Conservation (phyloP, 2,113 vertebrate genomes). For the Lethenteron camtschaticum region DNA sequence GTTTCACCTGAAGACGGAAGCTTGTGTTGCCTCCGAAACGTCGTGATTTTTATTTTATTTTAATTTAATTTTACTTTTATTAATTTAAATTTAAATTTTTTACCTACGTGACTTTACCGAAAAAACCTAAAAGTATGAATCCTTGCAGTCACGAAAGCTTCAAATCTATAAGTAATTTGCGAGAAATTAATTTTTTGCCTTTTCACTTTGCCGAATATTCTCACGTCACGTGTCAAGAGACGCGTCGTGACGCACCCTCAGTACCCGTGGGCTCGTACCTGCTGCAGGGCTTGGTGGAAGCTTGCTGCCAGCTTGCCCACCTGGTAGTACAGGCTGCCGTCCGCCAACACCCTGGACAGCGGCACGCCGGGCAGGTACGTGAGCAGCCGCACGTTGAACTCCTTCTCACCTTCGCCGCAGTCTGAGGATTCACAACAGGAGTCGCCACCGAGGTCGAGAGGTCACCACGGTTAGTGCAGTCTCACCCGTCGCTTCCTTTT, state of each 20-base stretch:
- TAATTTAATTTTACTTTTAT: no score
- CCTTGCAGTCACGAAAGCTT: neutral
- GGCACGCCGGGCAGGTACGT: conserved; percentile 47
- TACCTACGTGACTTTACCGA: no score
- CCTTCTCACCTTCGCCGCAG: conserved; percentile 21
- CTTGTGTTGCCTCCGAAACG: no score
- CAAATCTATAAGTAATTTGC: neutral
- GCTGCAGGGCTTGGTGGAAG: conserved; percentile 34
- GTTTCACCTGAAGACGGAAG: no score
- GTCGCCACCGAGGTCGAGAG: no score
- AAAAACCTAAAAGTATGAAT: neutral
- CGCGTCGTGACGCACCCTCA: no score
- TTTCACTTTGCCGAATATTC: no score
- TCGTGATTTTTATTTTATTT: no score
- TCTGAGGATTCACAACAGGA: conserved; percentile 18
- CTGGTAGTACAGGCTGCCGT: conserved; percentile 32
- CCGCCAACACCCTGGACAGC: conserved; percentile 25
- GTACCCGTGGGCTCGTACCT: conserved; percentile 25
- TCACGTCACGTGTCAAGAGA: no score
- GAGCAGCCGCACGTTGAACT: conserved; percentile 48
- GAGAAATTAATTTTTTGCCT: conserved; percentile 1
- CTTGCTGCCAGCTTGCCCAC: conserved; percentile 40
- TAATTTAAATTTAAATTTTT: no score
- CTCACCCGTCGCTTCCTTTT: no score
- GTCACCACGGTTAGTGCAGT: no score